Conservation (phyloP, 2,797 vertebrate species). For the Neosilurus mollespiculum region DNA sequence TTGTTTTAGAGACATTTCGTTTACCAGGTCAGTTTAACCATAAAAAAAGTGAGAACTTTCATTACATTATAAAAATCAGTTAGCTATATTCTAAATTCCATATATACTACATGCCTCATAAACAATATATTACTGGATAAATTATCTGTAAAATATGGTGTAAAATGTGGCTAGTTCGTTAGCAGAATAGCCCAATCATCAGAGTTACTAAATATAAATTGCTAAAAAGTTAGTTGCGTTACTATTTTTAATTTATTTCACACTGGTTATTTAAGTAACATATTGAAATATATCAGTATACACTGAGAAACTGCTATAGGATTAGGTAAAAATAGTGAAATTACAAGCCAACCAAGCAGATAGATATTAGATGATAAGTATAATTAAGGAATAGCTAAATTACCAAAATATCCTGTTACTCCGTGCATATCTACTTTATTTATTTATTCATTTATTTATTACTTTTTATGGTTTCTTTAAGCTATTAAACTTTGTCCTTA, state of each 20-base stretch:
- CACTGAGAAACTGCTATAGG: background rate
- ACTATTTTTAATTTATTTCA: background rate
- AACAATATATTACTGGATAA: background rate
- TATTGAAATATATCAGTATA: background rate
- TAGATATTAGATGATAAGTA: background rate
- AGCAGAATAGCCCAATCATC: background rate
- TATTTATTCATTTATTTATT: no score
- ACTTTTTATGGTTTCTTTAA: background rate
- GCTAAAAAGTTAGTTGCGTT: background rate
- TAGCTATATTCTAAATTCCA: background rate
- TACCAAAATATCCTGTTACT: background rate
- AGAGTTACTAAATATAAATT: background rate
- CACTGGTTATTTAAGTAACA: background rate
- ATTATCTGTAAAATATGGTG: background rate
- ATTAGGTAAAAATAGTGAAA: background rate
- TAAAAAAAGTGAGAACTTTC: no score
- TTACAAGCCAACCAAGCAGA: background rate
- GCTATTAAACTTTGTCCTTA: background rate
- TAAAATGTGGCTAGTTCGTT: background rate
- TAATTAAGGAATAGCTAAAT: background rate
- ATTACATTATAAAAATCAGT: no score
- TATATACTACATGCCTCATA: no score
- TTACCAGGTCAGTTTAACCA: background rate
- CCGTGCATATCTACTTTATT: background rate
- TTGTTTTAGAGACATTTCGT: background rate